Evolutionary conservation across 2,797 vertebrate species (phyloP), one percentile per base, ranked within the genome.

Genomic region (Oreochromis mossambicus): DNA sequence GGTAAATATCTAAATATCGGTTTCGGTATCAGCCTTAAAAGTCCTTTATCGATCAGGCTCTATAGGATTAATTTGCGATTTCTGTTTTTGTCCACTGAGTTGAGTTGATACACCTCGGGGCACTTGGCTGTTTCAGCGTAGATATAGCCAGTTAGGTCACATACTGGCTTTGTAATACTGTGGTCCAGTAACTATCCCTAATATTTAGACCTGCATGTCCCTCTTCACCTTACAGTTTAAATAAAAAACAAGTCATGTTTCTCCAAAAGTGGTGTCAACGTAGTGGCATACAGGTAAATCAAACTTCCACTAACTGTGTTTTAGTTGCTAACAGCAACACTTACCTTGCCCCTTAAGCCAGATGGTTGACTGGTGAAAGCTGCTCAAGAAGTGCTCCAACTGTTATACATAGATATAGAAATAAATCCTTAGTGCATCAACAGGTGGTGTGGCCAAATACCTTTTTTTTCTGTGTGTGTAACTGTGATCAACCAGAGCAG

Each of bases 371-470:
- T 81, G 54, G 80, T 82, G 32, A 38, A 82, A 83, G 46, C 21
- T 68, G 73, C 46, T 26, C 36, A 87, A 29, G 15, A 80, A 81
- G 61, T 26, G 38, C 77, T 76, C 38, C 17, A 46, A 55, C 73
- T 50, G 8, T 78, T 88, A 82, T 15, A 56, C 58, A 24, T 6
- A 10, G 21, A 77, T 26, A 36, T 13, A 8, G 50, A 84, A 61
- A 82, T 63, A 52, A 83, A 90, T 82, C 80, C 48, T 82, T 6
- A 14, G 50, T 84, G 76, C 43, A 80, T 58, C 1, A 4, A 85
- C 86, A 90, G 88, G 2, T 78, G 15, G 61, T 63, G 79, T n/a
- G 51, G 73, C 24, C 80, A 83, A 61, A 78, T 79, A 1, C 52
- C 17, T 19, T 7, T 55, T 83, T 38, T 41, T 58, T 6, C 46